Evolutionary conservation across 1,140 invertebrate genomes (phyloP).

Genomic region (Trichonephila clavipes): DNA sequence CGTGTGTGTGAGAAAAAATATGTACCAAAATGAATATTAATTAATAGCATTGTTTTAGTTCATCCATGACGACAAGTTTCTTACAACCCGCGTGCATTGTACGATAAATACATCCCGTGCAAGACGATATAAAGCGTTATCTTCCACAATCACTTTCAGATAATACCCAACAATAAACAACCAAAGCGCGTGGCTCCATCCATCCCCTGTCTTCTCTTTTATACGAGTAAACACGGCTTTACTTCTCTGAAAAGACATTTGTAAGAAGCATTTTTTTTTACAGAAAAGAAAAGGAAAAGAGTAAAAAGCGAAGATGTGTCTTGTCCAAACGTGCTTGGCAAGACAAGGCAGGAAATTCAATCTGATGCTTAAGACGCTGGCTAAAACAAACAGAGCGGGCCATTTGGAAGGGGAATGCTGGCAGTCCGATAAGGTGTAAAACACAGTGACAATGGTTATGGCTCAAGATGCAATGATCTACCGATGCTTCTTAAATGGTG

Average conservation of each 20-base stretch:
- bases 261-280: background rate
- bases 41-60: too few species aligned
- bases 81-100: too few species aligned
- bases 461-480: conserved; percentile 63
- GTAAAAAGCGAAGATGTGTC: background rate
- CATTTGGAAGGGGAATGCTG: background rate
- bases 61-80: too few species aligned
- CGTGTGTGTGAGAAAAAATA: too few species aligned
- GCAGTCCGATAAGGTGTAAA: conserved; percentile 38
- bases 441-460: conserved; percentile 62
- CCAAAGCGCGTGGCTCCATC: background rate
- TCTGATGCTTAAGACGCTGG: conserved; percentile 43
- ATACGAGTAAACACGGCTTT: background rate
- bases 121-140: too few species aligned
- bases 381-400: conserved; percentile 23
- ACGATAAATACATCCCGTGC: too few species aligned
- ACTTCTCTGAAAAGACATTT: background rate
- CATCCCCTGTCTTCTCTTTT: background rate
- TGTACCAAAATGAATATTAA: too few species aligned
- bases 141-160: background rate
- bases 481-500: conserved; percentile 74
- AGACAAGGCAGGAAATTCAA: conserved; percentile 30
- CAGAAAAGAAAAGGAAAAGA: background rate
- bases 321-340: background rate
- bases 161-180: background rate